A percentile compares a stretch with the other conserved stretches of the same genome.
phyloP scores from a whole-genome alignment of 1,140 invertebrate genomes.

The Aradophagus sp. region DNA sequence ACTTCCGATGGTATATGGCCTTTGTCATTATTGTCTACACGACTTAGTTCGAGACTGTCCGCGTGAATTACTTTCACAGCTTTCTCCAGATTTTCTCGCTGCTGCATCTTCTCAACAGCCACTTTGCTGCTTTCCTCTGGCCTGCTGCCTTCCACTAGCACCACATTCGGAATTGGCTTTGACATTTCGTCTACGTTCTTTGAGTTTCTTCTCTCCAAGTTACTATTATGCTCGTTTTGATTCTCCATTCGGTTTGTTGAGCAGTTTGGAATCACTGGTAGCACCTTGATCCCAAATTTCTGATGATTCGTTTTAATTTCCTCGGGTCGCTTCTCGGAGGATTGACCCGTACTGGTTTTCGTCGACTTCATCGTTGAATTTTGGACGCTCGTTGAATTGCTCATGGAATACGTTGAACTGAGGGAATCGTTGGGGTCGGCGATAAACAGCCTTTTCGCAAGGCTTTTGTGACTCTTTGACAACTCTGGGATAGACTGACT shows the following conservation, averaged over 20 bases:
- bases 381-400: constrained; percentile 66
- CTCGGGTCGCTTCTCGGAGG: constrained; percentile 63
- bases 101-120: constrained; percentile 40
- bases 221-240: constrained; percentile 74
- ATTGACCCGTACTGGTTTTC: constrained; percentile 65
- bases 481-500: constrained; percentile 82
- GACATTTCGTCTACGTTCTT: constrained; percentile 61
- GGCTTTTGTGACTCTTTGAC: constrained; percentile 71
- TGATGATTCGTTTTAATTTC: constrained; percentile 69
- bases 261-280: constrained; percentile 73
- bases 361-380: constrained; percentile 59
- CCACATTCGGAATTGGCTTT: constrained; percentile 23
- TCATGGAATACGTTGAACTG: constrained; percentile 70
- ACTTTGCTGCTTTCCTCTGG: constrained; percentile 23
- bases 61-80: constrained; percentile 28
- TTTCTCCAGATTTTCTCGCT: constrained; percentile 25
- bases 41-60: constrained; percentile 31
- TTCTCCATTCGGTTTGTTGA: constrained; percentile 72
- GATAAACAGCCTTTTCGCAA: constrained; percentile 72
- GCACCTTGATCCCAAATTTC: constrained; percentile 83
- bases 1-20: constrained; percentile 70
- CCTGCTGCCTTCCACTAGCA: constrained; percentile 17
- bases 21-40: constrained; percentile 54
- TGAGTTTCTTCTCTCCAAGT: constrained; percentile 70
- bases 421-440: constrained; percentile 72